These are phyloP conservation scores for Zapornia atra DNA, from an alignment of 2,113 vertebrate species.

Conservation along the genomic window DNA sequence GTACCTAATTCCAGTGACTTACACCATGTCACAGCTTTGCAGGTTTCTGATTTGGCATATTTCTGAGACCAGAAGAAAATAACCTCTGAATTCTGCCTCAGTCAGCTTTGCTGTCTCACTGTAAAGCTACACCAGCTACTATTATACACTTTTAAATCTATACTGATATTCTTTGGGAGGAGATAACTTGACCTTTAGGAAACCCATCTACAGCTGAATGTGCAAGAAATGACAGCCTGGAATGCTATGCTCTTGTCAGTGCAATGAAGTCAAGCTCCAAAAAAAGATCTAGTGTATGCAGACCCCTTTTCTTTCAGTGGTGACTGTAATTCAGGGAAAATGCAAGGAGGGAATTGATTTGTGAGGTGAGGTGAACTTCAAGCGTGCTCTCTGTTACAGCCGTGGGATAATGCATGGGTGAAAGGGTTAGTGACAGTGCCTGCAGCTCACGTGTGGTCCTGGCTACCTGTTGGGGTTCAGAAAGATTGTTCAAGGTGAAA, in stretches of 20 bases:
- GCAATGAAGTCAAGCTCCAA: not conserved
- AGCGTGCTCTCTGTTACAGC: not conserved
- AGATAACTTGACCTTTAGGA: constrained; percentile 44
- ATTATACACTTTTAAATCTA: not conserved
- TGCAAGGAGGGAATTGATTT: not conserved
- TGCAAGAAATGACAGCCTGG: constrained; percentile 15
- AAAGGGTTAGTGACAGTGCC: not conserved
- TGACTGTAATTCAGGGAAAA: constrained; percentile 30
- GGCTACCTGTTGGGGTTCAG: not conserved
- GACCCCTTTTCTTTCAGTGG: not conserved
- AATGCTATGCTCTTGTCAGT: not conserved
- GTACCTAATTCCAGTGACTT: not conserved
- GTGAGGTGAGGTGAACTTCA: constrained; percentile 15
- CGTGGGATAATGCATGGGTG: not conserved
- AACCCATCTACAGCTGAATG: constrained; percentile 3
- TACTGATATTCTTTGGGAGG: not conserved
- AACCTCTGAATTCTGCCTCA: constrained; percentile 32
- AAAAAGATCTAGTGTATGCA: not conserved
- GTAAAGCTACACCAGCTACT: not conserved
- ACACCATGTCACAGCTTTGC: not conserved
- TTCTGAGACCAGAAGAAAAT: constrained; percentile 22
- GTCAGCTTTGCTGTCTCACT: not conserved
- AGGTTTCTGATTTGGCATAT: not conserved
- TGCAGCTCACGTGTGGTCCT: not conserved
- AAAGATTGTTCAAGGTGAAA: not conserved